These are phyloP conservation scores for Pseudomyrmex sp. DNA, from an alignment of 1,140 invertebrate species.

Conservation along the genomic window DNA sequence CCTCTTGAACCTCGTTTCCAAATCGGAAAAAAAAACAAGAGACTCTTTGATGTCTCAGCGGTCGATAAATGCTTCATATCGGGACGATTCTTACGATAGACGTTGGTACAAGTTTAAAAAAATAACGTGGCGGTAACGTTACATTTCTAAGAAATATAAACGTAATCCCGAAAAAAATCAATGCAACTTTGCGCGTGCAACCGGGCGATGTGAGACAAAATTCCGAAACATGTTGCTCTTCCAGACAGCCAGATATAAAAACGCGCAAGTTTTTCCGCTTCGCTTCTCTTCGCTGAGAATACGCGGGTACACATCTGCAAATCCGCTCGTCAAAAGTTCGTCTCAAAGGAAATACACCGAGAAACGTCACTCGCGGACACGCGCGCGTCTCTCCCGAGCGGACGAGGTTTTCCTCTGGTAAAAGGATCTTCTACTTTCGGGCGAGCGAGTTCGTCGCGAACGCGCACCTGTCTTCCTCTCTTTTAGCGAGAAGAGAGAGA, in stretches of 20 bases:
- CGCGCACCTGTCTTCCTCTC: not conserved
- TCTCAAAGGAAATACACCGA: slow-evolving; percentile 39
- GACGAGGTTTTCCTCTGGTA: not conserved
- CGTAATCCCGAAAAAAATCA: slow-evolving; percentile 3
- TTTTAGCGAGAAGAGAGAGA: not conserved
- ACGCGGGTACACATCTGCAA: not conserved
- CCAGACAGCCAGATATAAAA: slow-evolving; percentile 1
- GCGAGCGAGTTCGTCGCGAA: slow-evolving; percentile 12
- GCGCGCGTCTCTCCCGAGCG: not conserved
- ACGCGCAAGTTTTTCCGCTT: slow-evolving; percentile 22
- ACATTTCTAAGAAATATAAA: too few relatives aligned
- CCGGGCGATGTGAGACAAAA: not conserved
- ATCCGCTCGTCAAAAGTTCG: slow-evolving; percentile 22
- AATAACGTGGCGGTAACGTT: too few relatives aligned
- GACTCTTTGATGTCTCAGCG: not conserved
- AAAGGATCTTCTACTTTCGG: slow-evolving; percentile 30
- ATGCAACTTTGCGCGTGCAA: not conserved
- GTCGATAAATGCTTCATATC: too few relatives aligned
- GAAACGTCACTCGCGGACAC: slow-evolving; percentile 37
- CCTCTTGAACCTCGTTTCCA: not conserved
- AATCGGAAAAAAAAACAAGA: not conserved
- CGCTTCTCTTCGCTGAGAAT: not conserved
- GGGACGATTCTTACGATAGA: too few relatives aligned
- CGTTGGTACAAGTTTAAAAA: too few relatives aligned
- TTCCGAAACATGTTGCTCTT: slow-evolving; percentile 1